These are phyloP conservation scores for Ctenomys sociabilis DNA, from an alignment of 2,113 vertebrate genomes.

Conservation along the genomic window DNA sequence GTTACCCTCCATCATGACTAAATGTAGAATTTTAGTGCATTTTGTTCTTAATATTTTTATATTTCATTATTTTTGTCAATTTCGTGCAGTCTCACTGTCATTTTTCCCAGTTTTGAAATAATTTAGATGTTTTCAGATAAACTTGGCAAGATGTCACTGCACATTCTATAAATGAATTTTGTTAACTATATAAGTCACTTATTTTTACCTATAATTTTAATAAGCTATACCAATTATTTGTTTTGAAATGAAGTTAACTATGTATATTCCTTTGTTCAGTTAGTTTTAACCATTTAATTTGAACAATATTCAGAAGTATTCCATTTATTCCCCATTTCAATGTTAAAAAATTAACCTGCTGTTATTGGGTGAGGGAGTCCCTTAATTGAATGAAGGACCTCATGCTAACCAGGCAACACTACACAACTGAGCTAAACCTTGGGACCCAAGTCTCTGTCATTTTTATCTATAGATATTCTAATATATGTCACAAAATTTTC, in stretches of 20 bases:
- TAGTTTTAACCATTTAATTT: not conserved
- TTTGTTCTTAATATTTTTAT: not conserved
- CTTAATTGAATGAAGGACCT: too few relatives aligned
- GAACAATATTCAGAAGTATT: not conserved
- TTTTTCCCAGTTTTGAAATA: not conserved
- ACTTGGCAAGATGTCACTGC: not conserved
- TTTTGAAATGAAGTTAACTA: not conserved
- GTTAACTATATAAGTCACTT: not conserved
- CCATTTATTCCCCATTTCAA: not conserved
- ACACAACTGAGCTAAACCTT: too few relatives aligned
- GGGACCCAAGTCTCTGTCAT: not conserved
- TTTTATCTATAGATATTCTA: not conserved
- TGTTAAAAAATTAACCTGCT: not conserved
- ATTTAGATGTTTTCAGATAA: not conserved
- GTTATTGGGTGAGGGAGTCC: too few relatives aligned
- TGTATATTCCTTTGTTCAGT: not conserved
- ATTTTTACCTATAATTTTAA: not conserved
- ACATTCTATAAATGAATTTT: not conserved
- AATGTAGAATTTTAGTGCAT: not conserved
- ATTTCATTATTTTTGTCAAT: not conserved
- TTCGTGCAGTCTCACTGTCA: not conserved
- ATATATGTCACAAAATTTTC: not conserved
- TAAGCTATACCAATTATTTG: not conserved
- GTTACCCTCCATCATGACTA: not conserved
- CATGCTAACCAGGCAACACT: too few relatives aligned